Percentiles rank a stretch among this genome's conserved stretches.
Conservation (phyloP, 1,140 invertebrate genomes). For the Theocolax elegans region DNA sequence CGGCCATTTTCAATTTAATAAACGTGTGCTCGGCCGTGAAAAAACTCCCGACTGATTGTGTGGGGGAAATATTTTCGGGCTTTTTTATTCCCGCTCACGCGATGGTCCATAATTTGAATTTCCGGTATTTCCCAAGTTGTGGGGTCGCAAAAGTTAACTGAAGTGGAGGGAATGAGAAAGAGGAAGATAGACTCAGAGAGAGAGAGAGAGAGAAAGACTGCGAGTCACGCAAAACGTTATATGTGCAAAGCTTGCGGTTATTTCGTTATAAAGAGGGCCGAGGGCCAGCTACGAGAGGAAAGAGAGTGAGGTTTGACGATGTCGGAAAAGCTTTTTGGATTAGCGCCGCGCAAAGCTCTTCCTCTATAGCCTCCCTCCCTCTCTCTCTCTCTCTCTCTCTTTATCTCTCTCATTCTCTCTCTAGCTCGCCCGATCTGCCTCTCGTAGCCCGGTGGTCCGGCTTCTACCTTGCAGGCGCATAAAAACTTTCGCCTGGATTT, state of each 20-base stretch:
- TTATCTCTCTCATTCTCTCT: too few species aligned
- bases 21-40: neutral
- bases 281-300: neutral
- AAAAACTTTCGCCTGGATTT: constrained; percentile 25
- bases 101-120: constrained; percentile 11
- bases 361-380: too few species aligned
- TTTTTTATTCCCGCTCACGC: too few species aligned
- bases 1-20: constrained; percentile 25
- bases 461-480: neutral
- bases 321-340: constrained; percentile 32
- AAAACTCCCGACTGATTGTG: neutral
- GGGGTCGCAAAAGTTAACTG: too few species aligned
- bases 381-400: too few species aligned
- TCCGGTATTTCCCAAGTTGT: neutral
- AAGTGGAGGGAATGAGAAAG: too few species aligned
- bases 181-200: too few species aligned
- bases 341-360: neutral
- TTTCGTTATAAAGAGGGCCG: constrained; percentile 5
- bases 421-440: too few species aligned
- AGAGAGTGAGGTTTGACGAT: constrained; percentile 1
- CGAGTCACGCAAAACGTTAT: neutral
- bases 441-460: too few species aligned
- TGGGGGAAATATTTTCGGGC: neutral
- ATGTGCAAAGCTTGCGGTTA: constrained; percentile 22
- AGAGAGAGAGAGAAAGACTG: neutral